Base-by-base conservation (phyloP, 2,888 invertebrate genomes). In the Oasisia sp. region DNA sequence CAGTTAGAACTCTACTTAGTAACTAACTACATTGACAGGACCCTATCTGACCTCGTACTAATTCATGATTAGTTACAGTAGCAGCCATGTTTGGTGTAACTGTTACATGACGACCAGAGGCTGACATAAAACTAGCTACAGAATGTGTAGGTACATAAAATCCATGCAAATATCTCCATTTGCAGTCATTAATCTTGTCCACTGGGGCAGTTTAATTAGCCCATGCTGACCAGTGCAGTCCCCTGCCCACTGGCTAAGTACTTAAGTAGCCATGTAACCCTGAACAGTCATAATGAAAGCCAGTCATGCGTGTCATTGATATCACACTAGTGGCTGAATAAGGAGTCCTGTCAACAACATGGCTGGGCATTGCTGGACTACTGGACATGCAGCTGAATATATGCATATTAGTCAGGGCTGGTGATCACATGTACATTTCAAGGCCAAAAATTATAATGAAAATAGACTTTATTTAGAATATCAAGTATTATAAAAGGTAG, bases 181-280 rank as follows among this genome's bases (percentile, higher is more conserved):
- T 74, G 74, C 74, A 74, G 74, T 74, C 74, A 27, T 74, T 74
- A 74, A 74, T 74, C 74, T 74, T 74, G n/a, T 74, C 74, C 74
- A 74, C 27, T 74, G 1, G n/a, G 14, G 74, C 74, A 74, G 74
- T 74, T 74, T 74, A 74, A 74, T 74, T 74, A 74, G 74, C 74
- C 14, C 74, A 74, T 27, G 27, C 74, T 74, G 74, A 74, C 74
- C 74, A 74, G 74, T 74, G 14, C 27, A 74, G n/a, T 74, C n/a
- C 19, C n/a, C 74, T 74, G 74, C 74, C 74, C 74, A 74, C 2
- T 74, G 74, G 74, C 74, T 74, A 74, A 74, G 74, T 74, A 74
- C 74, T 74, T 74, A 74, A 74, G 74, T 74, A 74, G 74, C 74
- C 74, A 74, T 74, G 74, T 74, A 74, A 27, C 5, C 74, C 74